These are phyloP conservation scores for Cynopterus sphinx DNA, from an alignment of 2,797 vertebrate genomes.

Conservation along the genomic window DNA sequence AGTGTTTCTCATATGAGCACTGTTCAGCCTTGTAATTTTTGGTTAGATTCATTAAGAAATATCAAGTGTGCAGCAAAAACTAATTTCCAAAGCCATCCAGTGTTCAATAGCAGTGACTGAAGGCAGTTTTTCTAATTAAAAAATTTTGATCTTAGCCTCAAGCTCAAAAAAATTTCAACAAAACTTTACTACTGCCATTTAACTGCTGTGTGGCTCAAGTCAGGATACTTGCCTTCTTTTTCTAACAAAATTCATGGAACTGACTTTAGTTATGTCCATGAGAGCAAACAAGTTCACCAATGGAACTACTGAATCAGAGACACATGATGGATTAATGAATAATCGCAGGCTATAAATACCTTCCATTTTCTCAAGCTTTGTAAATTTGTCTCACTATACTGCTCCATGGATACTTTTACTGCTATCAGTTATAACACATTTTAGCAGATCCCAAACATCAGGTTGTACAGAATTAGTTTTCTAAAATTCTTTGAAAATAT, in stretches of 20 bases:
- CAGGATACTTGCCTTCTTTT: neutral
- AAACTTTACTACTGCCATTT: neutral
- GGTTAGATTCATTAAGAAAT: constrained; percentile 17
- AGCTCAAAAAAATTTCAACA: constrained; percentile 22
- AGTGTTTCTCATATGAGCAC: neutral
- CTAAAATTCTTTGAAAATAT: constrained; percentile 28
- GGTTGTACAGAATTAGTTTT: constrained; percentile 1
- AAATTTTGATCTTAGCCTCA: neutral
- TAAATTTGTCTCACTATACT: neutral
- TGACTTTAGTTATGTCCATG: neutral
- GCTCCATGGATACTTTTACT: neutral
- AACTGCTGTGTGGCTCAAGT: neutral
- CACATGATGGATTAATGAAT: neutral
- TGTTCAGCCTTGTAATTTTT: neutral
- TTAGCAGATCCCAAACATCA: neutral
- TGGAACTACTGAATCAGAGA: neutral
- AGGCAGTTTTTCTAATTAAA: neutral
- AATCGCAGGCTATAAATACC: neutral
- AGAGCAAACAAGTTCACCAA: neutral
- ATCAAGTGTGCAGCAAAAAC: constrained; percentile 23
- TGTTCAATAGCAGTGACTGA: neutral
- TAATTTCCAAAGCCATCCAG: constrained; percentile 26
- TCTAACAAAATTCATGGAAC: neutral
- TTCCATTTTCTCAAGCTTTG: constrained; percentile 12
- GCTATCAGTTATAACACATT: neutral